Evolutionary conservation across 2,797 vertebrate species (phyloP).

Genomic region (Phoxinus dragarum): DNA sequence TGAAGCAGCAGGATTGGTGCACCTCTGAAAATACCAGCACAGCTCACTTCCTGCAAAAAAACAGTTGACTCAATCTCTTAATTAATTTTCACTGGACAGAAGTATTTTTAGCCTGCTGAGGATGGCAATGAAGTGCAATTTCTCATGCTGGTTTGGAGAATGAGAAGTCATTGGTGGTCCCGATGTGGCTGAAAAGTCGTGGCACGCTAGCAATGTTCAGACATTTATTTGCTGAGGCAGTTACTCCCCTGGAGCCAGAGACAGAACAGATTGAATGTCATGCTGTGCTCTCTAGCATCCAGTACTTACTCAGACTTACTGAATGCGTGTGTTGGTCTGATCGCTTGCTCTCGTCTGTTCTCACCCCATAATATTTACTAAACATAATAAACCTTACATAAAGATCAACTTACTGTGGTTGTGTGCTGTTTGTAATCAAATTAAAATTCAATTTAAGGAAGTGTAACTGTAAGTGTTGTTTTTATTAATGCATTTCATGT

Average conservation of each 20-base stretch:
- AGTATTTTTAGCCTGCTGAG: conserved; percentile 22
- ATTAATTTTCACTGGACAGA: conserved; percentile 30
- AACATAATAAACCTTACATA: neutral
- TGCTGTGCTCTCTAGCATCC: conserved; percentile 24
- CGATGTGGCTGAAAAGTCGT: conserved; percentile 17
- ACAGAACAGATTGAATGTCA: conserved; percentile 23
- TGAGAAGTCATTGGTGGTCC: neutral
- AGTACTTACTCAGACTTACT: neutral
- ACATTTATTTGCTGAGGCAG: conserved; percentile 29
- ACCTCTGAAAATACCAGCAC: conserved; percentile 5
- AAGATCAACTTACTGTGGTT: neutral
- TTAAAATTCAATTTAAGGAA: neutral
- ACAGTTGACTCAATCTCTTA: neutral
- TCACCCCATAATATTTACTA: neutral
- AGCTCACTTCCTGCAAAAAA: conserved; percentile 12
- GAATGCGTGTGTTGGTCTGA: conserved; percentile 1
- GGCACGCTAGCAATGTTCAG: neutral
- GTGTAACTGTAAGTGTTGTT: too few species aligned
- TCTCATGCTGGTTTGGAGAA: neutral
- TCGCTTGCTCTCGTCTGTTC: neutral
- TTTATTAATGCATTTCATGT: too few species aligned
- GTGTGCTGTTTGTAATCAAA: neutral
- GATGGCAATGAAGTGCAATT: neutral
- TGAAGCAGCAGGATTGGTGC: neutral
- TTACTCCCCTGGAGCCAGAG: conserved; percentile 1